Percentiles rank a stretch among this genome's conserved stretches.
Evolutionary conservation across 2,888 invertebrate genomes (phyloP).

Genomic region (Eupithecia insigniata): DNA sequence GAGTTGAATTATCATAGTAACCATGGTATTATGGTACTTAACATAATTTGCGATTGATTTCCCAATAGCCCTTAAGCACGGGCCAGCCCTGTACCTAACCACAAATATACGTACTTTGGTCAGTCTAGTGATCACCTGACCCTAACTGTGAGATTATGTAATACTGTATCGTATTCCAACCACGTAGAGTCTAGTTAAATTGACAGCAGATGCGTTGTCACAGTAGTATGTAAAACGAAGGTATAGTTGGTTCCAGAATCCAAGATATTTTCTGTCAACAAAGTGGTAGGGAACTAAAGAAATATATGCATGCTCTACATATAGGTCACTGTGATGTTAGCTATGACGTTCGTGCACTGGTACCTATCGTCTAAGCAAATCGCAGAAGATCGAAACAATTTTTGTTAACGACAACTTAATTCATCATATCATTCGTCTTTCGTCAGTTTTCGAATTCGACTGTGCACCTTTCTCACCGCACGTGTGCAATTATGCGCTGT

Average conservation of each 20-base stretch:
- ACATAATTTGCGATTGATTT: constrained; percentile 16
- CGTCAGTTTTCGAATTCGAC: neutral
- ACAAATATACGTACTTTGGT: constrained; percentile 39
- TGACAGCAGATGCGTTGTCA: constrained; percentile 27
- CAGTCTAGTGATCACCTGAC: constrained; percentile 40
- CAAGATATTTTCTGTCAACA: neutral
- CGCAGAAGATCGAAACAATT: too few species aligned
- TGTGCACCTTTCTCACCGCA: neutral
- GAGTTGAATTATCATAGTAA: neutral
- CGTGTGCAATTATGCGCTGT: too few species aligned
- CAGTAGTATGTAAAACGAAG: constrained; percentile 19
- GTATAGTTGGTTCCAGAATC: neutral
- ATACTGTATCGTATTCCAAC: constrained; percentile 31
- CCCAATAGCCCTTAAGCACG: constrained; percentile 31
- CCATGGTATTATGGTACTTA: neutral
- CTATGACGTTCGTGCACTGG: too few species aligned
- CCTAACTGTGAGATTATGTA: constrained; percentile 33
- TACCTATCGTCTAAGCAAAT: neutral
- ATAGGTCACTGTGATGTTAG: too few species aligned
- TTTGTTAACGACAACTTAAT: neutral
- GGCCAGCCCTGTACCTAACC: constrained; percentile 38
- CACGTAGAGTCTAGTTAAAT: constrained; percentile 26
- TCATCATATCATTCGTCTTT: neutral
- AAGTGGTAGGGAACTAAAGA: neutral
- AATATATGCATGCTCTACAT: too few species aligned